A percentile compares a stretch with the other conserved stretches of the same genome.
Evolutionary conservation across 2,888 invertebrate genomes (phyloP).

Genomic region (Leucophenga maculata): DNA sequence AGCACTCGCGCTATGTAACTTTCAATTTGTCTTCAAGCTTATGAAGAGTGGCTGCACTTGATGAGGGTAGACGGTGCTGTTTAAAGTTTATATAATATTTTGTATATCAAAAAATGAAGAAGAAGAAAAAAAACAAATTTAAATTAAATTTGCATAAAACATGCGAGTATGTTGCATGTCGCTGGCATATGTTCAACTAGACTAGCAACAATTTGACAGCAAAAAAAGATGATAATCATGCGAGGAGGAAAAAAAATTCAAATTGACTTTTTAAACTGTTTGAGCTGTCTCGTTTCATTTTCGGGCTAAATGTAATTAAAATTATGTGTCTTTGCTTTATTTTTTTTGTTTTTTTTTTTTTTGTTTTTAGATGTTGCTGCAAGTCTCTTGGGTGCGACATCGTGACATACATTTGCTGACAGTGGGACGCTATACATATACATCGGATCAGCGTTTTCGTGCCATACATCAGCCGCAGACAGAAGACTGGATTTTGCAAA

Average conservation of each 20-base stretch:
- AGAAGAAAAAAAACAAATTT: conserved; percentile 30
- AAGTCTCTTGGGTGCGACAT: conserved; percentile 94
- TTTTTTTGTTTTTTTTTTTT: no score
- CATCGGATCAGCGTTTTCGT: conserved; percentile 91
- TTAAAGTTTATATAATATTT: conserved; percentile 42
- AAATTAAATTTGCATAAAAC: conserved; percentile 59
- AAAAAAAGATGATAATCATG: background rate
- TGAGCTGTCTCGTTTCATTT: conserved; percentile 24
- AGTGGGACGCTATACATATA: conserved; percentile 91
- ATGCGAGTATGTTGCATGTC: background rate
- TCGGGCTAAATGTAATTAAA: conserved; percentile 43
- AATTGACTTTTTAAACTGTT: conserved; percentile 62
- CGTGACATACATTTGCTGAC: conserved; percentile 91
- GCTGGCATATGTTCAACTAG: background rate
- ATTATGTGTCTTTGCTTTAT: background rate
- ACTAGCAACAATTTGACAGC: background rate
- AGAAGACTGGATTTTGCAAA: conserved; percentile 93
- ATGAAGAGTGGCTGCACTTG: conserved; percentile 3
- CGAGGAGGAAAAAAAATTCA: conserved; percentile 13
- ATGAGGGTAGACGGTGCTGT: conserved; percentile 31
- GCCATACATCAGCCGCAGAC: conserved; percentile 88
- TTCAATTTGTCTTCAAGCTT: conserved; percentile 50
- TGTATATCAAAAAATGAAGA: background rate
- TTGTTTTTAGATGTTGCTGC: conserved; percentile 78
- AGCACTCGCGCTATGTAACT: conserved; percentile 32